Percentiles rank a stretch among this genome's conserved stretches.
These are phyloP conservation scores for Sakesphorus luctuosus DNA, from an alignment of 2,113 vertebrate genomes.

Conservation along the genomic window DNA sequence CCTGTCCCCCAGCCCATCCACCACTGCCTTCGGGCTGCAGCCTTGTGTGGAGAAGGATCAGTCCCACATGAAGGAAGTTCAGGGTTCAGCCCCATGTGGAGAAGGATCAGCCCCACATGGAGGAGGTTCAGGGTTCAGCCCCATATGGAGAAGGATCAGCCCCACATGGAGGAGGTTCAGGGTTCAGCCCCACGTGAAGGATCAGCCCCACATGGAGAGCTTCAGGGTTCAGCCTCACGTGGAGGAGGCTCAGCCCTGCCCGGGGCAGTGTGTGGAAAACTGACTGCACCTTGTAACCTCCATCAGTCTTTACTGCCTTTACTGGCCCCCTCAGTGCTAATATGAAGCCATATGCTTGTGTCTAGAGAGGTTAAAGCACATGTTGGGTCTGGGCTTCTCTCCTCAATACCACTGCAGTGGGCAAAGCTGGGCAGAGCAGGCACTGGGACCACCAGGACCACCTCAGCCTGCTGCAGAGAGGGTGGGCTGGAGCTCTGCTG, in stretches of 20 bases:
- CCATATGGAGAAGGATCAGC: background rate
- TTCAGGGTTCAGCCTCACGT: rapidly evolving
- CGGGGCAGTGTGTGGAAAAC: rapidly evolving
- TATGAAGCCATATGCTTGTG: background rate
- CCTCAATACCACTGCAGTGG: rapidly evolving
- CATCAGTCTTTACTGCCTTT: background rate
- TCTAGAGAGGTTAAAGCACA: background rate
- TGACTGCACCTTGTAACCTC: background rate
- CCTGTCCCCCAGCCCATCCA: background rate
- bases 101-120: background rate
- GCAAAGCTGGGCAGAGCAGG: background rate
- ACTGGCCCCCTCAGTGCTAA: background rate
- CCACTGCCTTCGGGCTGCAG: background rate
- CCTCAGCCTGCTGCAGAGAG: background rate
- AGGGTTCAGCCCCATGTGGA: rapidly evolving
- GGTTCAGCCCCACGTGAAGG: background rate
- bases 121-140: background rate
- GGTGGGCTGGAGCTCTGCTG: background rate
- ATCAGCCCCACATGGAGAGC: no score
- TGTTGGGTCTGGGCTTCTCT: background rate
- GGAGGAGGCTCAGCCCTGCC: background rate
- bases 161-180: background rate
- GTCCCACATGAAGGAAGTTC: background rate
- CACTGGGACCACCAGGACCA: rapidly evolving
- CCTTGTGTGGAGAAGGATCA: background rate